Percentiles rank a stretch among this genome's conserved stretches.
phyloP scores from a whole-genome alignment of 2,113 vertebrate species.

The Thalassoma bifasciatum region DNA sequence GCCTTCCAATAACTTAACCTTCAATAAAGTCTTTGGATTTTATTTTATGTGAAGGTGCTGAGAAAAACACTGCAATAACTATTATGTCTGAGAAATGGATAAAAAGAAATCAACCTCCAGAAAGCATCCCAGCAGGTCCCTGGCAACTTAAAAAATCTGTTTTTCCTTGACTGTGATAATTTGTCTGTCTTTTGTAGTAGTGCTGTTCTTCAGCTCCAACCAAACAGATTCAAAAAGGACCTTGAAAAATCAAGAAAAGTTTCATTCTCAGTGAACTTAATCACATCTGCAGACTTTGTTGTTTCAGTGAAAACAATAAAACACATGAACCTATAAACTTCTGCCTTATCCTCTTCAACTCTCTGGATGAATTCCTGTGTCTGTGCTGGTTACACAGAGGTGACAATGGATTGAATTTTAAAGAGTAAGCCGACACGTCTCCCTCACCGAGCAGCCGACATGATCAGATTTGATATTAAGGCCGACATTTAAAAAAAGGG shows the following conservation, averaged over 20 bases:
- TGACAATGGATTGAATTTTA: slow-evolving; percentile 29
- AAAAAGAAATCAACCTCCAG: background rate
- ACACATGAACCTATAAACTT: background rate
- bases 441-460: slow-evolving; percentile 21
- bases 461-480: slow-evolving; percentile 59
- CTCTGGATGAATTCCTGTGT: background rate
- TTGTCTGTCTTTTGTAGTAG: background rate
- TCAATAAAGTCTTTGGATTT: background rate
- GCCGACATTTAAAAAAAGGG: slow-evolving; percentile 45
- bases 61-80: background rate
- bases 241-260: background rate
- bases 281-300: slow-evolving; percentile 4
- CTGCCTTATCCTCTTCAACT: background rate
- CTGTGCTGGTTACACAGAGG: slow-evolving; percentile 12
- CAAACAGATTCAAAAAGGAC: background rate
- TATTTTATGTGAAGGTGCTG: background rate
- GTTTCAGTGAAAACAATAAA: slow-evolving; percentile 4
- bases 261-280: background rate
- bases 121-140: background rate
- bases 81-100: slow-evolving; percentile 1
- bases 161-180: background rate
- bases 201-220: background rate
- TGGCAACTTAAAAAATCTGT: slow-evolving; percentile 19
- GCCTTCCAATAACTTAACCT: background rate
- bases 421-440: slow-evolving; percentile 37